phyloP scores from a whole-genome alignment of 1,140 invertebrate genomes.

The Formica exsecta region DNA sequence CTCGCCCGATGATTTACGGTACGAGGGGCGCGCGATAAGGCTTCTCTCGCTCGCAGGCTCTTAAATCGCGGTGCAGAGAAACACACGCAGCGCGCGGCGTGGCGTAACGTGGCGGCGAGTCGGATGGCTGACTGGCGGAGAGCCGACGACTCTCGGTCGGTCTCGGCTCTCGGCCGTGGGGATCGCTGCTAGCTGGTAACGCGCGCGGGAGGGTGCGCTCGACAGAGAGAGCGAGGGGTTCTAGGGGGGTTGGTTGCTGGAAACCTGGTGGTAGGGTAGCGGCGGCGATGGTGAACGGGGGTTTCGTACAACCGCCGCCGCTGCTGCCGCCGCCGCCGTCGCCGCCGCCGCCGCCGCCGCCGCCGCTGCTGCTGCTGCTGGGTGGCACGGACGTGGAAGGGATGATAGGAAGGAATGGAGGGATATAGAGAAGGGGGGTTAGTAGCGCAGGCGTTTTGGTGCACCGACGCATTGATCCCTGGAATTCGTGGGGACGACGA shows the following conservation, averaged over 20 bases:
- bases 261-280: conserved; percentile 73
- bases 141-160: conserved; percentile 82
- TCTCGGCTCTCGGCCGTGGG: conserved; percentile 80
- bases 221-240: conserved; percentile 68
- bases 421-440: conserved; percentile 59
- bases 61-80: conserved; percentile 68
- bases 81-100: conserved; percentile 82
- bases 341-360: background rate
- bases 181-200: conserved; percentile 78
- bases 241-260: conserved; percentile 72
- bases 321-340: background rate
- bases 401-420: conserved; percentile 37
- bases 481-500: conserved; percentile 81
- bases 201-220: conserved; percentile 71
- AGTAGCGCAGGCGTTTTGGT: conserved; percentile 84
- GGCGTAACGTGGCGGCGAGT: conserved; percentile 83
- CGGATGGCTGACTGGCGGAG: conserved; percentile 84
- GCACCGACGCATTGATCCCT: conserved; percentile 85
- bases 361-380: conserved; percentile 39
- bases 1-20: conserved; percentile 51
- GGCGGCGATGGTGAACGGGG: conserved; percentile 70
- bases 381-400: conserved; percentile 67
- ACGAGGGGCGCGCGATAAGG: conserved; percentile 51
- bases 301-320: conserved; percentile 52
- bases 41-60: conserved; percentile 66